phyloP scores from a whole-genome alignment of 2,888 invertebrate species.

The Gasteruption jaculator region DNA sequence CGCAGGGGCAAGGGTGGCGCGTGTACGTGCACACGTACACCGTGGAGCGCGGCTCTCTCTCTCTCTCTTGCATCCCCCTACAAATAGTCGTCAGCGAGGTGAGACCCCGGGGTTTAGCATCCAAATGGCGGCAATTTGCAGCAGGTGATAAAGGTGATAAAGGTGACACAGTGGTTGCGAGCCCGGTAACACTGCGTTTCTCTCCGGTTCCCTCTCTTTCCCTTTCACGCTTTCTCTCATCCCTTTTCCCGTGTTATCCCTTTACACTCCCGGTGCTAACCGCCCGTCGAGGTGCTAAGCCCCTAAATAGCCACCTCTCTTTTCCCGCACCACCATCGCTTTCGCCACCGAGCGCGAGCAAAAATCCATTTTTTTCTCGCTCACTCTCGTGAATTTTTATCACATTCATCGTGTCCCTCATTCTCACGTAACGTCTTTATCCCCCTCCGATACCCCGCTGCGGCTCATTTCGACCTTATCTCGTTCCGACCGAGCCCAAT shows the following conservation, averaged over 20 bases:
- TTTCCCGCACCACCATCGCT: too few relatives aligned
- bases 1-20: constrained; percentile 8
- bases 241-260: too few relatives aligned
- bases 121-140: constrained; percentile 51
- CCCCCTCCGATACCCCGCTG: too few relatives aligned
- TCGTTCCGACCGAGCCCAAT: too few relatives aligned
- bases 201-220: background rate
- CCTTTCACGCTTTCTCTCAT: constrained; percentile 6
- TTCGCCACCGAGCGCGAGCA: too few relatives aligned
- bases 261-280: too few relatives aligned
- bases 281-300: constrained; percentile 39
- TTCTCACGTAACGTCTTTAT: too few relatives aligned
- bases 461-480: too few relatives aligned
- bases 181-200: constrained; percentile 26
- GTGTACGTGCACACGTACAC: too few relatives aligned
- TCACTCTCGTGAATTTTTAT: too few relatives aligned
- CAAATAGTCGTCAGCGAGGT: constrained; percentile 45
- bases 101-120: constrained; percentile 47
- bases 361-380: too few relatives aligned
- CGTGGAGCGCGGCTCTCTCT: constrained; percentile 8
- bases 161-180: constrained; percentile 47
- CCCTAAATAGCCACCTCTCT: constrained; percentile 46
- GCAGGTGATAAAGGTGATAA: constrained; percentile 51
- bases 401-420: too few relatives aligned
- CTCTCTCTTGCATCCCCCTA: constrained; percentile 22